Evolutionary conservation across 2,797 vertebrate species (phyloP), one percentile per base, ranked within the genome.

Genomic region (Rhadinocentrus ornatus): DNA sequence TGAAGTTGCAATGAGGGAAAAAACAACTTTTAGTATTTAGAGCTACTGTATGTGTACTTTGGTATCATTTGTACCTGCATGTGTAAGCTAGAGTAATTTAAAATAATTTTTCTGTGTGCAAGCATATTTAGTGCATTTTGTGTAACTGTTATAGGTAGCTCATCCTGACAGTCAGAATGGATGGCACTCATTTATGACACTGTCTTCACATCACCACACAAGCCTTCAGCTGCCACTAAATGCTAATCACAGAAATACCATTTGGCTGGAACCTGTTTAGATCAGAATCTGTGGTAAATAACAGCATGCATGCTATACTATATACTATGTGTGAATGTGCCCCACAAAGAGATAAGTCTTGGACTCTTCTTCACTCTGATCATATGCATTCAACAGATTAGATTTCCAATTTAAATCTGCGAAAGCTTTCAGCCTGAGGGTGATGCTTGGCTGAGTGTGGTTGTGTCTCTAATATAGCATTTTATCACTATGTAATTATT

Each of bases 101-200:
- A 81, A 81, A 91, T 91, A 81, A 84, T 70, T 66, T 87, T 71
- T 75, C 62, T 20, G 59, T 78, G 77, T 80, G 69, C 6, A 5
- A 85, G 86, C 80, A 78, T 80, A 77, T 78, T 84, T 79, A 87
- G 81, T 63, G 73, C 73, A 77, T 89, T 88, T 88, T 73, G 62
- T 71, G 72, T 57, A 59, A 53, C 69, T 83, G 67, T 65, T 70
- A 81, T 81, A 81, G 65, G 53, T 67, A 10, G 68, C 67, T 69
- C 22, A 32, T 81, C 62, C 70, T 84, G 88, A 82, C 88, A 86
- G 82, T 60, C 5, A 58, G 58, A 87, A 86, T 90, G 77, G 77
- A 91, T 88, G 82, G 57, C 67, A 66, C 72, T 81, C 84, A 89
- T 89, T 90, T 87, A 89, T 77, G 77, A 85, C 31, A 62, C 63